Base-by-base conservation (phyloP, 2,888 invertebrate genomes). In the Chironomus riparius region DNA sequence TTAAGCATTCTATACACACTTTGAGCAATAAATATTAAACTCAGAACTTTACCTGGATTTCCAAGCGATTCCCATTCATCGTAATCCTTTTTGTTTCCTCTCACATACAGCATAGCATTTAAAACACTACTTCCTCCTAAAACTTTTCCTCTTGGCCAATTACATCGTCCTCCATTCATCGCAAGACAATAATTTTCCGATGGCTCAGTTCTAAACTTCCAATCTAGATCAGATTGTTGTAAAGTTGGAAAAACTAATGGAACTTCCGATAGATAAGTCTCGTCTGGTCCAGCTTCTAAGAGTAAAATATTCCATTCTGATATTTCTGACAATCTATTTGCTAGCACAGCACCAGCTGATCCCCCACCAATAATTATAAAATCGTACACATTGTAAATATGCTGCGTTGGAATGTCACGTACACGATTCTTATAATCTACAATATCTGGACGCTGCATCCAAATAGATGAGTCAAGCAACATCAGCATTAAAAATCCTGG, bases 71-170 rank as follows among this genome's bases (percentile, higher is more conserved):
- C 91, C 96, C 96, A 97, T n/a, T 86, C 85, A 80, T 97, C 93
- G 82, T 94, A 97, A 81, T 96, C 96, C 87, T 88, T 13, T 3
- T 65, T 65, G 81, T 96, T 94, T 0, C 95, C 96, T 75, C 96
- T 86, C 0, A 95, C 86, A 80, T 95, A 95, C 77, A 94, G 86
- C 95, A 97, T 95, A 18, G 94, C 95, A 82, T 96, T 96, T 2
- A 95, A 84, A 0, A 91, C 91, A 80, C 94, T 93, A 13, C 90
- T 91, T 0, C 96, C 96, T 22, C 91, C 91, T 21, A 93, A 85
- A 5, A 91, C 90, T 85, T 91, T 92, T 0, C 91, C 94, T 28
- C 94, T 86, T 0, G 92, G 92, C 92, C 92, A 92, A 78, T 88
- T 88, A 79, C 92, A 92, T 73, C 85, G 84, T 6, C 85, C 85